phyloP scores from a whole-genome alignment of 1,140 invertebrate species.

The Bombyx mandarina region DNA sequence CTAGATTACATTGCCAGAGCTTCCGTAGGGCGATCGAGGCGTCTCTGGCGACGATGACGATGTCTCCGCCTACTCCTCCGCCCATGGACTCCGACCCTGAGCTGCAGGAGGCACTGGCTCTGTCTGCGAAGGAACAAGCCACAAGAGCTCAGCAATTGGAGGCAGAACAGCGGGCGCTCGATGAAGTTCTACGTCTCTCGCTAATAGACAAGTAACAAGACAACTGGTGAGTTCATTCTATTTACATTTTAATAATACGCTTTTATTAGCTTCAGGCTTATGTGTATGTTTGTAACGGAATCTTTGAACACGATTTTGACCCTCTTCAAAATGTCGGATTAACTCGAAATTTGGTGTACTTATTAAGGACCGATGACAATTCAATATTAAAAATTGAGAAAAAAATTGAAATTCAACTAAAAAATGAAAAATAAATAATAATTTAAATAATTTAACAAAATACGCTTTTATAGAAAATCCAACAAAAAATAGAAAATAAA shows the following conservation, averaged over 20 bases:
- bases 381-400: too few relatives aligned
- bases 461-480: too few relatives aligned
- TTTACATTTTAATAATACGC: not conserved
- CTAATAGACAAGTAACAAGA: slow-evolving; percentile 47
- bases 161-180: slow-evolving; percentile 44
- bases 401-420: too few relatives aligned
- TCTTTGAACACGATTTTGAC: too few relatives aligned
- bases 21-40: slow-evolving; percentile 48
- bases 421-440: too few relatives aligned
- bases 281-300: not conserved
- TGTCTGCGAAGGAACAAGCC: slow-evolving; percentile 41
- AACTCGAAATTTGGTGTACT: too few relatives aligned
- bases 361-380: too few relatives aligned
- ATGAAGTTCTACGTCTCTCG: slow-evolving; percentile 53
- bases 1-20: slow-evolving; percentile 13
- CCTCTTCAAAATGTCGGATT: too few relatives aligned
- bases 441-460: too few relatives aligned
- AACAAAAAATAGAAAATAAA: too few relatives aligned
- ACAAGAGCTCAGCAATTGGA: slow-evolving; percentile 22
- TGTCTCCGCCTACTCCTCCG: slow-evolving; percentile 10
- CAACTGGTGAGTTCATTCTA: not conserved
- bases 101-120: slow-evolving; percentile 34
- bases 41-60: slow-evolving; percentile 23
- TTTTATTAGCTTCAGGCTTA: too few relatives aligned
- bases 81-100: slow-evolving; percentile 27